Percentiles rank a stretch among this genome's conserved stretches.
Evolutionary conservation across 2,797 vertebrate genomes (phyloP).

Genomic region (Melanotaenia pygmaea): DNA sequence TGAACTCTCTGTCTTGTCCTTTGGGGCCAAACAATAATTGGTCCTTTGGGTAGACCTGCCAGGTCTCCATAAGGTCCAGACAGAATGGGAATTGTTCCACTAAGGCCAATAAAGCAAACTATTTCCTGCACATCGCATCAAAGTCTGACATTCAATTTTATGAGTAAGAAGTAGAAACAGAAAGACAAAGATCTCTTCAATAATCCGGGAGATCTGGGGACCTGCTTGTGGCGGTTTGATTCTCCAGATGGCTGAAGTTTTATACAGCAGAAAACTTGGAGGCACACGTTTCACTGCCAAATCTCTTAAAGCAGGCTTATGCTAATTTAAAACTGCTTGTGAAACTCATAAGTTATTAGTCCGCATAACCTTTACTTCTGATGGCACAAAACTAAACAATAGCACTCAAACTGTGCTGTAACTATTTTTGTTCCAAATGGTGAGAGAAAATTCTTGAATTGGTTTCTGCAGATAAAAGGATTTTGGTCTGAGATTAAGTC

Average conservation of each 20-base stretch:
- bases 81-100: conserved; percentile 75
- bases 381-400: conserved; percentile 40
- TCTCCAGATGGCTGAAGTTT: conserved; percentile 64
- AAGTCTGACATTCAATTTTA: conserved; percentile 62
- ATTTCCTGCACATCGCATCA: conserved; percentile 80
- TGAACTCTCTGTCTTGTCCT: conserved; percentile 62
- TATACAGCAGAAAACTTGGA: conserved; percentile 33
- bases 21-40: conserved; percentile 70
- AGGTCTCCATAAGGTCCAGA: conserved; percentile 70
- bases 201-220: conserved; percentile 57
- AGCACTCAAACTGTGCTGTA: conserved; percentile 23
- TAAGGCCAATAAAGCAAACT: conserved; percentile 79
- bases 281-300: conserved; percentile 35
- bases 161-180: conserved; percentile 48
- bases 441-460: conserved; percentile 49
- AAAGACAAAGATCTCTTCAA: conserved; percentile 61
- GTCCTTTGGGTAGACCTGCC: conserved; percentile 73
- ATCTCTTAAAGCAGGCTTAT: conserved; percentile 34
- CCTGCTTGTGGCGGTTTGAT: conserved; percentile 43
- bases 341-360: conserved; percentile 55
- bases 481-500: conserved; percentile 45
- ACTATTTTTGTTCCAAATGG: conserved; percentile 36
- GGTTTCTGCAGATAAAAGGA: conserved; percentile 43
- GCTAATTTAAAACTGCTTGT: conserved; percentile 40
- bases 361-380: conserved; percentile 43